These are phyloP conservation scores for Meiosimyza platycephala DNA, from an alignment of 2,888 invertebrate species.

Conservation along the genomic window DNA sequence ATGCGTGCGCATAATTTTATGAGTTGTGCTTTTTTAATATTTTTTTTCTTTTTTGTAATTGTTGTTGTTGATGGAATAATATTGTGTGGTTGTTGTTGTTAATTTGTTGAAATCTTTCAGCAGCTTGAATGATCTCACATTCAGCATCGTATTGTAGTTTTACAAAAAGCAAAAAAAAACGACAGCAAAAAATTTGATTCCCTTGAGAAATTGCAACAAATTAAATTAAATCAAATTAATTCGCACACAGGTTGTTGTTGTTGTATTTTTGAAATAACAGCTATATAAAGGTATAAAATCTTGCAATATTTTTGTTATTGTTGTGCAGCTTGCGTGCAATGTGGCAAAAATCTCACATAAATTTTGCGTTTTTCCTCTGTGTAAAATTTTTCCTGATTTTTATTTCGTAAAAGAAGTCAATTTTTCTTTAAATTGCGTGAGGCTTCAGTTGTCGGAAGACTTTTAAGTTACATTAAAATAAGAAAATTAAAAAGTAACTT, in stretches of 20 bases:
- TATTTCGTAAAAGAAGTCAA: too few relatives aligned
- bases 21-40: too few relatives aligned
- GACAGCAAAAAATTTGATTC: constrained; percentile 1
- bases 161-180: background rate
- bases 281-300: background rate
- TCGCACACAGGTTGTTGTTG: constrained; percentile 2
- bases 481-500: background rate
- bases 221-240: constrained; percentile 18
- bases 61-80: too few relatives aligned
- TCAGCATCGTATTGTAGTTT: background rate
- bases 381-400: constrained; percentile 6
- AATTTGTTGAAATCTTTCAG: background rate
- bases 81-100: constrained; percentile 1
- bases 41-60: too few relatives aligned
- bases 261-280: constrained; percentile 4
- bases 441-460: background rate
- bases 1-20: too few relatives aligned
- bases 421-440: background rate
- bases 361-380: constrained; percentile 2
- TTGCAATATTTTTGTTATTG: background rate
- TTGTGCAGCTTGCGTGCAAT: constrained; percentile 10
- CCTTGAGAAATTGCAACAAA: background rate
- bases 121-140: background rate
- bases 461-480: background rate
- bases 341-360: constrained; percentile 21